Evolutionary conservation across 1,140 invertebrate species (phyloP), one percentile per base, ranked within the genome.

Genomic region (Himalopsyche phryganea): DNA sequence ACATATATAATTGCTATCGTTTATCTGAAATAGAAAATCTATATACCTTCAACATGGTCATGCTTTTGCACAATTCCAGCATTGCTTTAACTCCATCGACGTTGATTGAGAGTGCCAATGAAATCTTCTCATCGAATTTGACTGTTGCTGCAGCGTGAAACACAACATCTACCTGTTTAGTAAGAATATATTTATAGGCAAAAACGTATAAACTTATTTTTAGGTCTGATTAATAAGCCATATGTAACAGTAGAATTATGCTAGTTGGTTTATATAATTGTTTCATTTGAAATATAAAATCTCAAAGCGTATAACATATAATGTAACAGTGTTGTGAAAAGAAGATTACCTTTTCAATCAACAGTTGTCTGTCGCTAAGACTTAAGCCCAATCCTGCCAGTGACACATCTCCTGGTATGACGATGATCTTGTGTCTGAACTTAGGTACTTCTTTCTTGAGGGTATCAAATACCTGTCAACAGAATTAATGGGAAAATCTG

Each of bases 131-230:
- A 66, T 89, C 85, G 57, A 88, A 88, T 63, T 82, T 79, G 0
- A 88, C 83, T 0, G 85, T 87, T 0, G 87, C 87, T 0, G 85
- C 86, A 0, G 79, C 80, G 58, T 89, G 85, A 69, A 88, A 84
- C n/a, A 87, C 80, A 35, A 85, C 75, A 44, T 83, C 83, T 3
- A 92, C 83, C 71, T 90, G 78, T 1, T n/a, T 9, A 49, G 11
- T 4, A 28, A n/a, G n/a, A n/a, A n/a, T n/a, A n/a, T n/a, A n/a
- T n/a, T n/a, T n/a, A n/a, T n/a, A n/a, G n/a, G n/a, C n/a, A n/a
- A n/a, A n/a, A n/a, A n/a, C n/a, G n/a, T n/a, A n/a, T n/a, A n/a
- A n/a, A n/a, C n/a, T n/a, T n/a, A n/a, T n/a, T n/a, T n/a, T n/a
- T n/a, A n/a, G n/a, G n/a, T n/a, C n/a, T n/a, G n/a, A n/a, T n/a